These are phyloP conservation scores for Drosophila histrio DNA, from an alignment of 2,888 invertebrate species.

Conservation along the genomic window DNA sequence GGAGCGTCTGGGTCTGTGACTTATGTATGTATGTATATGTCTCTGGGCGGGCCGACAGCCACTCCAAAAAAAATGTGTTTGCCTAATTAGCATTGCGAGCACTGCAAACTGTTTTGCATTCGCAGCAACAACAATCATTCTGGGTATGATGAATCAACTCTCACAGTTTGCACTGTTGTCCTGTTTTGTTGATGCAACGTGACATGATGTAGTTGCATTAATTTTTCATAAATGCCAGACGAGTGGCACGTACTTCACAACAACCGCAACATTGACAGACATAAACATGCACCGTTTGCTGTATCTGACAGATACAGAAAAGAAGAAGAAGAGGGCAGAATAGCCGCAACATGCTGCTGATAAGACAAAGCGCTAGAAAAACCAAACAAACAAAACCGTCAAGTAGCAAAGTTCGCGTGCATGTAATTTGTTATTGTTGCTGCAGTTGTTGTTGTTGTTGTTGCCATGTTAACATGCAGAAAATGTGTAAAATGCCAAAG, in stretches of 20 bases:
- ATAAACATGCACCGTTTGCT: constrained; percentile 32
- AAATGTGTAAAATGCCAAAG: constrained; percentile 50
- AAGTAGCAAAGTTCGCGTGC: constrained; percentile 58
- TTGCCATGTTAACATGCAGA: constrained; percentile 54
- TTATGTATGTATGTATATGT: constrained; percentile 15
- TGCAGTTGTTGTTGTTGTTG: constrained; percentile 33
- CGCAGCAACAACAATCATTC: neutral
- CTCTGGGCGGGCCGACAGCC: constrained; percentile 18
- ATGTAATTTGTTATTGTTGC: constrained; percentile 41
- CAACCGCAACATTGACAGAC: constrained; percentile 35
- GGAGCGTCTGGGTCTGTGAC: constrained; percentile 29
- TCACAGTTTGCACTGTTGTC: constrained; percentile 14
- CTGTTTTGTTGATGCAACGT: constrained; percentile 39
- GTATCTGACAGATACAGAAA: constrained; percentile 52
- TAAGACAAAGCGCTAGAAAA: constrained; percentile 51
- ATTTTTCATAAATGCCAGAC: constrained; percentile 48
- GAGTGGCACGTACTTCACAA: constrained; percentile 35
- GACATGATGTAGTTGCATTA: constrained; percentile 49
- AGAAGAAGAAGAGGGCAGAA: constrained; percentile 24
- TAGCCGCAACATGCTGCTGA: constrained; percentile 37
- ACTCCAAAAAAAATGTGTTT: constrained; percentile 37
- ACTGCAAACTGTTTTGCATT: constrained; percentile 27
- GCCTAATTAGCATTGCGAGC: constrained; percentile 49
- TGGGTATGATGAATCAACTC: constrained; percentile 28
- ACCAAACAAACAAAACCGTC: constrained; percentile 8